Evolutionary conservation across 2,888 invertebrate species (phyloP).

Genomic region (Silvanus unidentatus): DNA sequence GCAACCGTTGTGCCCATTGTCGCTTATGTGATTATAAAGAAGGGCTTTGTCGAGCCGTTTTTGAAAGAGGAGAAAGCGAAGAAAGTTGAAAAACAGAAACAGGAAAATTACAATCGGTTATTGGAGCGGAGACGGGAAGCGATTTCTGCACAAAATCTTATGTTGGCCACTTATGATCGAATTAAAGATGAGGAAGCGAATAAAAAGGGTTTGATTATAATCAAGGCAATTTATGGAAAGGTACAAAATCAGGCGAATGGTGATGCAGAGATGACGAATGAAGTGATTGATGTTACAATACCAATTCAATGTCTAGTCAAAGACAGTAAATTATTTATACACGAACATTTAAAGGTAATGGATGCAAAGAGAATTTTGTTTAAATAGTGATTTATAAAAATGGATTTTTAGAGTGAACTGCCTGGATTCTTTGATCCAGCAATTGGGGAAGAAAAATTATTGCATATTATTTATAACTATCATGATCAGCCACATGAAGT

Average conservation of each 20-base stretch:
- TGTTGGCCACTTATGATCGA: conserved; percentile 85
- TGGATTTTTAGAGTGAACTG: conserved; percentile 71
- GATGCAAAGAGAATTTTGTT: background rate
- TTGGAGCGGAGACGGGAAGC: conserved; percentile 79
- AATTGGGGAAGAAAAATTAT: conserved; percentile 82
- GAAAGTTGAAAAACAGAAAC: conserved; percentile 75
- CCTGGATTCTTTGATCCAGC: conserved; percentile 97
- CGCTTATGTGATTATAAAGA: conserved; percentile 75
- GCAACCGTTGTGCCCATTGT: conserved; percentile 84
- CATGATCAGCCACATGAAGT: conserved; percentile 73
- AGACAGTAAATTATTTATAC: conserved; percentile 80
- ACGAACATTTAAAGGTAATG: conserved; percentile 78
- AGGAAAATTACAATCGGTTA: conserved; percentile 72
- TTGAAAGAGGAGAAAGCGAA: conserved; percentile 69
- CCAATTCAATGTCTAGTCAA: conserved; percentile 91
- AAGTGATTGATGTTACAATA: conserved; percentile 86
- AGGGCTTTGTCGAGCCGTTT: conserved; percentile 79
- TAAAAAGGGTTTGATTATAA: conserved; percentile 78
- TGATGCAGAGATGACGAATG: conserved; percentile 40
- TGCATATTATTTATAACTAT: conserved; percentile 82
- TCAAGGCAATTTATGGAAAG: conserved; percentile 77
- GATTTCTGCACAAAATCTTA: conserved; percentile 77
- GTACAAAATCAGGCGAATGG: conserved; percentile 24
- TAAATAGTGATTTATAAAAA: background rate
- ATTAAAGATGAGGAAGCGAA: conserved; percentile 75